A percentile compares a stretch with the other conserved stretches of the same genome.
Evolutionary conservation across 64 coral and sea anemone genomes (phyloP).

Genomic region (Stichodactyla helianthus): DNA sequence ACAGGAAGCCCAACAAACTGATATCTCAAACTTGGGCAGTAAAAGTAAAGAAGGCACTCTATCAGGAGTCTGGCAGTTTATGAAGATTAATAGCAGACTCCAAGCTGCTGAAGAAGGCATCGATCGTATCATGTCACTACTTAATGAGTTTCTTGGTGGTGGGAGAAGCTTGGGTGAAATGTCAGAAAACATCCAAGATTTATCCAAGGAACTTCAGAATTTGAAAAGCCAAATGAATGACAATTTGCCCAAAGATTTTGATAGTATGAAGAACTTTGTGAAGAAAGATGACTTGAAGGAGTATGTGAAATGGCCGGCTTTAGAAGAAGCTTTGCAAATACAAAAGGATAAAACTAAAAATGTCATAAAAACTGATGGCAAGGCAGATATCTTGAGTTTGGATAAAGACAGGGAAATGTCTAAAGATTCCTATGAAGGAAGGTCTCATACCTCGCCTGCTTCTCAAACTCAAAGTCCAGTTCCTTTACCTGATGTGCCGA

Average conservation of each 20-base stretch:
- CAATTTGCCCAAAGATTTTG: background rate
- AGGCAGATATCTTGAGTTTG: background rate
- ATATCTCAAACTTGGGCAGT: background rate
- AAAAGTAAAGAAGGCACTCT: constrained; percentile 4
- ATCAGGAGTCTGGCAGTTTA: constrained; percentile 76
- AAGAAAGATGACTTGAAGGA: constrained; percentile 61
- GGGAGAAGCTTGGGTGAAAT: constrained; percentile 44
- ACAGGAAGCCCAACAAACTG: constrained; percentile 53
- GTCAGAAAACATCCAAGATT: constrained; percentile 49
- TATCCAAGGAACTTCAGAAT: constrained; percentile 57
- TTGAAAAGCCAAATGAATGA: constrained; percentile 41
- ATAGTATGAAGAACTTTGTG: constrained; percentile 30
- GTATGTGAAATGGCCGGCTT: constrained; percentile 86
- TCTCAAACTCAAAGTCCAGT: constrained; percentile 39
- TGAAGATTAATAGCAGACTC: constrained; percentile 80
- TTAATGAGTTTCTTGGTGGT: constrained; percentile 69
- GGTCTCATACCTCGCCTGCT: constrained; percentile 44
- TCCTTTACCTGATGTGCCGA: constrained; percentile 45
- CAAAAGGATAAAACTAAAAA: constrained; percentile 29
- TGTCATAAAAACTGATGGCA: background rate
- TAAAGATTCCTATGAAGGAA: constrained; percentile 11
- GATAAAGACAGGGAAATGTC: constrained; percentile 20
- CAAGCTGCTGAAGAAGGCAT: constrained; percentile 81
- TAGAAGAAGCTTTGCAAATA: constrained; percentile 73
- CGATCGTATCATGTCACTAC: constrained; percentile 74